phyloP scores from a whole-genome alignment of 2,113 vertebrate genomes.

The Machaerirhynchus nigripectus region DNA sequence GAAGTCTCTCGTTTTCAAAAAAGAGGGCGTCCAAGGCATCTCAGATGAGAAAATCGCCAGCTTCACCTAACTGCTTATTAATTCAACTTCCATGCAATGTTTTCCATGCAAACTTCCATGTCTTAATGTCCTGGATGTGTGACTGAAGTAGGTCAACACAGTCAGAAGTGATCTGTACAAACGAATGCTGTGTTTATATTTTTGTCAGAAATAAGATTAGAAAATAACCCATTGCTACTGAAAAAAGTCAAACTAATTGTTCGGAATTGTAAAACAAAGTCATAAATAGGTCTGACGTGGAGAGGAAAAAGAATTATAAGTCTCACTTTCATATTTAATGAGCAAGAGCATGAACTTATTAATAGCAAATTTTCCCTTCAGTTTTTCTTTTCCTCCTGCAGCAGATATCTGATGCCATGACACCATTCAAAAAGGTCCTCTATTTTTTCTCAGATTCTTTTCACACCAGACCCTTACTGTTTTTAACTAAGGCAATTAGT shows the following conservation, averaged over 20 bases:
- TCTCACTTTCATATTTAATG: not conserved
- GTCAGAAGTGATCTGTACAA: not conserved
- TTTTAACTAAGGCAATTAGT: not conserved
- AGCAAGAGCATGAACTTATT: not conserved
- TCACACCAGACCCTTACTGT: not conserved
- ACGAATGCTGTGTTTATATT: not conserved
- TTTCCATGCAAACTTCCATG: not conserved
- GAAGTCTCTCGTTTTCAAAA: not conserved
- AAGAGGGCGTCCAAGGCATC: fast-evolving
- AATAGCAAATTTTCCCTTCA: not conserved
- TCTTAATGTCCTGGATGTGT: not conserved
- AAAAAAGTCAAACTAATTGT: not conserved
- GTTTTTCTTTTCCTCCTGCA: not conserved
- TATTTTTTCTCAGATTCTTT: not conserved
- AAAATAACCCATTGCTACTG: not conserved
- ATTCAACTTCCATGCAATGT: not conserved
- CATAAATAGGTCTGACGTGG: not conserved
- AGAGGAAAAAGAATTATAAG: not conserved
- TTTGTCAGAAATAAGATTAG: not conserved
- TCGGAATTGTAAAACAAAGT: not conserved
- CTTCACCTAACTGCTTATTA: not conserved
- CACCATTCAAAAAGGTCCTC: not conserved
- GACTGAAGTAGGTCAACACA: not conserved
- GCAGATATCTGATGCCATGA: not conserved
- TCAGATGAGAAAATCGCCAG: not conserved